Base-by-base conservation (phyloP, 2,113 vertebrate genomes). In the Hoplias malabaricus region DNA sequence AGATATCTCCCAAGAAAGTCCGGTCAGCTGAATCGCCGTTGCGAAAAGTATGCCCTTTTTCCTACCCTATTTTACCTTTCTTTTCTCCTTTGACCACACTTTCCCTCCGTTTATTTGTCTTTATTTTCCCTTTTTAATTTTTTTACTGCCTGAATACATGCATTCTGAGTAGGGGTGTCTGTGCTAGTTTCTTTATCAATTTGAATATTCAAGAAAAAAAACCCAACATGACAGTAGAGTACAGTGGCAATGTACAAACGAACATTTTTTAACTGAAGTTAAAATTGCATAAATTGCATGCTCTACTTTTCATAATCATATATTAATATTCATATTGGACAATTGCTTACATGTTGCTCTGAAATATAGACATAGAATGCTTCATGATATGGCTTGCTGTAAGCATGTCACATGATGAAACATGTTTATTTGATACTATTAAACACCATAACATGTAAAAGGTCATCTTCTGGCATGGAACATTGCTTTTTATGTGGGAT, bases 1-100 rank as follows among this genome's bases (percentile, higher is more conserved):
- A 93, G 92, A 93, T 92, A 91, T 93, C 93, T 93, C 91, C 92
- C 91, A 93, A 93, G 92, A 93, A 90, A 89, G 90, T 91, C 89
- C 91, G 88, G 92, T 90, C 89, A 69, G 88, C 92, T 53, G 91
- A 93, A 90, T 90, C 91, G 73, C 89, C 90, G 80, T 93, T 92
- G 85, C 88, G 87, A 89, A 93, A 93, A 93, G 93, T 93, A 93
- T 91, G 92, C 90, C 89, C 72, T 84, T 88, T 90, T 82, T 84
- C 77, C 80, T 84, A 81, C 77, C 84, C 87, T 91, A 70, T 62
- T 69, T 57, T 65, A 71, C 82, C 86, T 88, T 78, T 88, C 80
- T 84, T 86, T 73, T 76, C 79, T 46, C 79, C 61, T 38, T 83
- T 73, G 31, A 31, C 48, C 50, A 34, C 82, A 81, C 84, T 83